phyloP scores from a whole-genome alignment of 2,888 invertebrate species.

The Cephonodes hylas region DNA sequence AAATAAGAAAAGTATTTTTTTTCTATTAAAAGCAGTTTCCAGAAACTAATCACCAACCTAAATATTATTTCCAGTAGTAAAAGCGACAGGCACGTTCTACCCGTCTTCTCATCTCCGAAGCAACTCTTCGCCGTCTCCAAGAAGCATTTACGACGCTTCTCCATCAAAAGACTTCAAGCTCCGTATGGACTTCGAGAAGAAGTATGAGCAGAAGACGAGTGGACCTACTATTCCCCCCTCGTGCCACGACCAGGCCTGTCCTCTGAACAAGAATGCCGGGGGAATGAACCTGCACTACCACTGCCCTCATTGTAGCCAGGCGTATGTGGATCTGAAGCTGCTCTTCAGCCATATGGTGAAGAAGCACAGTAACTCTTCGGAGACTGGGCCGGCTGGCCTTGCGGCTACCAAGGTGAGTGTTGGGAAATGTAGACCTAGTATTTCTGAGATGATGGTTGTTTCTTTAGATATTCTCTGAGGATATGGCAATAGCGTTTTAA shows the following conservation, averaged over 20 bases:
- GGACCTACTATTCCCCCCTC: slow-evolving; percentile 80
- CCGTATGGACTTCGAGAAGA: slow-evolving; percentile 69
- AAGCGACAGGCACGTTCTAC: slow-evolving; percentile 95
- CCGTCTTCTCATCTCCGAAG: slow-evolving; percentile 86
- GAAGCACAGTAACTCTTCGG: slow-evolving; percentile 70
- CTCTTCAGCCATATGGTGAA: slow-evolving; percentile 76
- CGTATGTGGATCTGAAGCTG: slow-evolving; percentile 71
- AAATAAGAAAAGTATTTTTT: background rate
- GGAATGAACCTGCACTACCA: slow-evolving; percentile 76
- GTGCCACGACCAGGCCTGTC: slow-evolving; percentile 80
- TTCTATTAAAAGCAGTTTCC: background rate
- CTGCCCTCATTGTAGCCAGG: slow-evolving; percentile 73
- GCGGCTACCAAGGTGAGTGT: slow-evolving; percentile 73
- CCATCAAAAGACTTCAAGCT: slow-evolving; percentile 76
- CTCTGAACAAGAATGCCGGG: slow-evolving; percentile 69
- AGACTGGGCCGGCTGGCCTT: slow-evolving; percentile 65
- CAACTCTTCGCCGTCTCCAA: slow-evolving; percentile 77
- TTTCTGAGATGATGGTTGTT: background rate
- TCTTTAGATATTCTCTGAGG: background rate
- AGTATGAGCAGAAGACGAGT: slow-evolving; percentile 59
- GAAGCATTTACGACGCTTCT: slow-evolving; percentile 78
- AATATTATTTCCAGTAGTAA: slow-evolving; percentile 88
- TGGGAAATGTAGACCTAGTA: background rate
- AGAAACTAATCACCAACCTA: slow-evolving; percentile 19
- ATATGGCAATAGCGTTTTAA: too few species aligned